Evolutionary conservation across 2,113 vertebrate species (phyloP).

Genomic region (Serinus canaria): DNA sequence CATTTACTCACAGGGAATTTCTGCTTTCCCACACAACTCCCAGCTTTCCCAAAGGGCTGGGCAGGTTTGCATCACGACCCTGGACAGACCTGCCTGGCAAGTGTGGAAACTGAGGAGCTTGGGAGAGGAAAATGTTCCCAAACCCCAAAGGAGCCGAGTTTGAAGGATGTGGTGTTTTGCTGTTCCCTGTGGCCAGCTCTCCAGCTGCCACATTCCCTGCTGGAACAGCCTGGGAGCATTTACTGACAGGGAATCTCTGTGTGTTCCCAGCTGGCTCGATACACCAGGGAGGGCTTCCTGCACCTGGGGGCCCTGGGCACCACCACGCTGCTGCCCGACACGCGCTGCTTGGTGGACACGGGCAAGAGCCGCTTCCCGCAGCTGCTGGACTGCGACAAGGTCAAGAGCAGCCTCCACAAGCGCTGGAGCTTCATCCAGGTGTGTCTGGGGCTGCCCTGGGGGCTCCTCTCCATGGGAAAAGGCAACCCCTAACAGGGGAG

Average conservation of each 20-base stretch:
- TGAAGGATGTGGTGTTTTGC: background rate
- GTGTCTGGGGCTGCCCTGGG: background rate
- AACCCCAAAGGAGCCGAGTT: background rate
- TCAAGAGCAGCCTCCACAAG: constrained; percentile 85
- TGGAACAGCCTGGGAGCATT: no score
- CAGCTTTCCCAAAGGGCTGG: background rate
- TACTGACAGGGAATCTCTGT: no score
- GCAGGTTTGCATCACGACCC: background rate
- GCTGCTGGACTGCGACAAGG: constrained; percentile 91
- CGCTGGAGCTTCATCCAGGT: constrained; percentile 96
- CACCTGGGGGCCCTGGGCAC: constrained; percentile 91
- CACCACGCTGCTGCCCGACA: constrained; percentile 86
- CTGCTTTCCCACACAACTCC: background rate
- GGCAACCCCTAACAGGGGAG: no score
- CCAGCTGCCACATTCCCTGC: no score
- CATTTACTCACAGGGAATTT: background rate
- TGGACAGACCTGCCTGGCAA: background rate
- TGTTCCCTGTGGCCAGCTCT: background rate
- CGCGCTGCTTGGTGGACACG: constrained; percentile 91
- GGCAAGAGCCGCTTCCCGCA: constrained; percentile 84
- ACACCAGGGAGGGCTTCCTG: constrained; percentile 90
- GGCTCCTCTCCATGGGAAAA: background rate
- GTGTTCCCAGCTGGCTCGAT: constrained; percentile 84
- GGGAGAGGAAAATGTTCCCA: background rate
- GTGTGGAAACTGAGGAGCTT: background rate